A percentile compares a stretch with the other conserved stretches of the same genome.
Evolutionary conservation across 2,113 vertebrate species (phyloP).

Genomic region (Bungarus multicinctus): DNA sequence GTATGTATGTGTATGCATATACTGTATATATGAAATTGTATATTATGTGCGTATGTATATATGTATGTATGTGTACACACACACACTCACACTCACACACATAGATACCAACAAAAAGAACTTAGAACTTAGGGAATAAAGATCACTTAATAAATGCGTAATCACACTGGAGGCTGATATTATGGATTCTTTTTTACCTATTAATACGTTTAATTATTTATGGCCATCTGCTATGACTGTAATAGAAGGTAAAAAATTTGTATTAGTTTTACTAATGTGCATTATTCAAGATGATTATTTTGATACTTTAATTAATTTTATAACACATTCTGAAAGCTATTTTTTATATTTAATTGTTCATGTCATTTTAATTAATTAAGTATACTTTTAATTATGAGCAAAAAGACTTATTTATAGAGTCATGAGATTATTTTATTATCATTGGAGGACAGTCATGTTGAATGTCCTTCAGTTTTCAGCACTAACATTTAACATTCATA

Average conservation of each 20-base stretch:
- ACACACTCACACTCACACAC: background rate
- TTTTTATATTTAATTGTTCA: background rate
- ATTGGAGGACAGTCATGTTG: background rate
- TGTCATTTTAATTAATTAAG: background rate
- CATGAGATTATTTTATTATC: background rate
- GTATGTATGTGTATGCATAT: background rate
- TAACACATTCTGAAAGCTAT: background rate
- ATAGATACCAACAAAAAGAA: background rate
- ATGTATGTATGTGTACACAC: too few relatives aligned
- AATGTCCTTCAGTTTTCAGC: background rate
- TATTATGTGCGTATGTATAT: too few relatives aligned
- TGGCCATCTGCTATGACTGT: background rate
- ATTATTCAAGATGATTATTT: background rate
- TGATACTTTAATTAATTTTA: background rate
- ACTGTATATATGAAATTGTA: background rate
- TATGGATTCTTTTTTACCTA: background rate
- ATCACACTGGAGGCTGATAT: background rate
- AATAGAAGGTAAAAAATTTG: background rate
- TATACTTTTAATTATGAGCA: background rate
- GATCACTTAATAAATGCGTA: background rate
- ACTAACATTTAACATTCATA: background rate
- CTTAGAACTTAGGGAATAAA: background rate
- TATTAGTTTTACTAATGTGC: background rate
- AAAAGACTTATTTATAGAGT: background rate
- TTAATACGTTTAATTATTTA: background rate